Conservation (phyloP, 2,113 vertebrate species). For the Glaucidium brasilianum region DNA sequence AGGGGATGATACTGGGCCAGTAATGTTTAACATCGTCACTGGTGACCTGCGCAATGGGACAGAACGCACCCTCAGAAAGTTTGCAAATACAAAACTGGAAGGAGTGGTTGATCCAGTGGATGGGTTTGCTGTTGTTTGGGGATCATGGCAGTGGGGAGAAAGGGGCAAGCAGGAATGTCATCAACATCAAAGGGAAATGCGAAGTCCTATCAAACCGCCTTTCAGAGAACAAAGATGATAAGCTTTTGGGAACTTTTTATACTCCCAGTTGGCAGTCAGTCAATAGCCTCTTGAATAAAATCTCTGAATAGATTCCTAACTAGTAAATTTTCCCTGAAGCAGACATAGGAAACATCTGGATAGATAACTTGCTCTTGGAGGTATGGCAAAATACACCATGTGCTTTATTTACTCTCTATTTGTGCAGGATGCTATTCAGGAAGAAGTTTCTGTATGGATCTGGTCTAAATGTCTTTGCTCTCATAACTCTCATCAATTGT, state of each 20-base stretch:
- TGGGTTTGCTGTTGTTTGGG: neutral
- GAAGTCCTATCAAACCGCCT: neutral
- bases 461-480: neutral
- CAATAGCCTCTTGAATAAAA: neutral
- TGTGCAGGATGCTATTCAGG: neutral
- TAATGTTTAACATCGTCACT: neutral
- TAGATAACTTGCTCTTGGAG: neutral
- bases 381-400: neutral
- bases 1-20: fast-evolving
- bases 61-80: neutral
- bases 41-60: no score
- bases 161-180: neutral
- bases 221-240: neutral
- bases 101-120: no score
- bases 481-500: neutral
- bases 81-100: neutral
- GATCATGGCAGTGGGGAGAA: neutral
- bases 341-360: fast-evolving
- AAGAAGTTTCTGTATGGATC: neutral
- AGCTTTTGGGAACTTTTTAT: neutral
- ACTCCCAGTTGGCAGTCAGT: neutral
- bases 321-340: neutral
- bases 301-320: neutral
- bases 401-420: neutral
- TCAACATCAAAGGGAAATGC: neutral